Conservation (phyloP, 2,888 invertebrate species). For the Oscheius myriophilus region DNA sequence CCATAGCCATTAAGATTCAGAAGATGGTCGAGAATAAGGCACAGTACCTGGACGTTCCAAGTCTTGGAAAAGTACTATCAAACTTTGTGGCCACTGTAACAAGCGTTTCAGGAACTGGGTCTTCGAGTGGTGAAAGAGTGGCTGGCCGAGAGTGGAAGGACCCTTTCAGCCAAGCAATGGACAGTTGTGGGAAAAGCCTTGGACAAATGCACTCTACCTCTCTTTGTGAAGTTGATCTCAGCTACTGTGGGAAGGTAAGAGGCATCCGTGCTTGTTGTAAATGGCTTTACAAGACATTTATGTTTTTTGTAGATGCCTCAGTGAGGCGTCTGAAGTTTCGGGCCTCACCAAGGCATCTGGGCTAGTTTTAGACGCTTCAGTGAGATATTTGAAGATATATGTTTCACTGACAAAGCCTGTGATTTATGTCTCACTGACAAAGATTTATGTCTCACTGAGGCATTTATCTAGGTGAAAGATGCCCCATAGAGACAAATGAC, state of each 20-base stretch:
- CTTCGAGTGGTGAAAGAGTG: slow-evolving; percentile 88
- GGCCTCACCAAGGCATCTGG: too few relatives aligned
- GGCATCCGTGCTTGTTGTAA: too few relatives aligned
- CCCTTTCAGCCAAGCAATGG: slow-evolving; percentile 79
- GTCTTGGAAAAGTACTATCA: slow-evolving; percentile 76
- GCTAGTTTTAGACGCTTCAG: too few relatives aligned
- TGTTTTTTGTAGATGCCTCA: too few relatives aligned
- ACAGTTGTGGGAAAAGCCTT: slow-evolving; percentile 58
- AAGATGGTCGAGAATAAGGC: slow-evolving; percentile 85
- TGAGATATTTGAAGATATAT: too few relatives aligned
- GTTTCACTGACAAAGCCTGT: too few relatives aligned
- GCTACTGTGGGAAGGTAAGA: slow-evolving; percentile 81
- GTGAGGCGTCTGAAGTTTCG: too few relatives aligned
- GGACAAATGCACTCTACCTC: slow-evolving; percentile 81
- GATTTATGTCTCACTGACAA: too few relatives aligned
- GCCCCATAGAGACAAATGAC: too few relatives aligned
- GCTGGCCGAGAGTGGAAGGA: slow-evolving; percentile 89
- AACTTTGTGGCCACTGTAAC: background rate
- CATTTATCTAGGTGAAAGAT: too few relatives aligned
- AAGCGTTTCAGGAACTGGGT: slow-evolving; percentile 83
- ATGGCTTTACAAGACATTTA: slow-evolving; percentile 70
- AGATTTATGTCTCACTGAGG: too few relatives aligned
- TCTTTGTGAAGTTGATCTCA: slow-evolving; percentile 95
- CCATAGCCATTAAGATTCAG: slow-evolving; percentile 47
- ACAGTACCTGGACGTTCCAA: slow-evolving; percentile 87